Base-by-base conservation (phyloP, 2,797 vertebrate species). In the Parauchenoglanis punctatus region DNA sequence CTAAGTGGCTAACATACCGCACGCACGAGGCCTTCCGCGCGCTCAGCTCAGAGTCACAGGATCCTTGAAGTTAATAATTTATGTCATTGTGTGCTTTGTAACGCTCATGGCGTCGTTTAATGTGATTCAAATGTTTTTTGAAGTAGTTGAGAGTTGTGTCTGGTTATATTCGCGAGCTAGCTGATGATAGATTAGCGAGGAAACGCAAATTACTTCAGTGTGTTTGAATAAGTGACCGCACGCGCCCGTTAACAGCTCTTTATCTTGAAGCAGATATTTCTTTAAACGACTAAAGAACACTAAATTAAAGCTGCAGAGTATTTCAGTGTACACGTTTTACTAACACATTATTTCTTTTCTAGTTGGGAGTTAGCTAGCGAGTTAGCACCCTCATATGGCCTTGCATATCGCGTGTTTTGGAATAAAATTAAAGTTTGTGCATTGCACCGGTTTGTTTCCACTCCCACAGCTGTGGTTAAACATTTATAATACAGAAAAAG, bases 21-120 rank as follows among this genome's bases (percentile, higher is more conserved):
- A 87, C 90, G 92, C 94, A 90, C 86, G 94, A 93, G 95, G 95
- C 96, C 95, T 96, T 92, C 88, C 90, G 90, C 93, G 92, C 90
- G 89, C 80, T n/a, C 28, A 0, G 13, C 4, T 77, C 52, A 4
- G 18, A 35, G 5, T 40, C 76, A 35, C 54, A 23, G 54, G 28
- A 0, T 20, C 17, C 1, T 18, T 63, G 40, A 59, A 28, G n/a
- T 8, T 17, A 1, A 15, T 49, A 0, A n/a, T 75, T 25, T 2
- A 25, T 25, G 20, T 4, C 4, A 25, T n/a, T 52, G 25, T 2
- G 1, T 13, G 2, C 0, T 18, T 18, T 56, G 20, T 56, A 31
- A 18, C n/a, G 76, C 0, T 20, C 1, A 77, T 20, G 40, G 10
- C 3, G 28, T 23, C 18, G 31, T 59, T 35, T 35, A 25, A 13